These are phyloP conservation scores for Macrosiphum euphorbiae DNA, from an alignment of 2,888 invertebrate species.

Conservation along the genomic window DNA sequence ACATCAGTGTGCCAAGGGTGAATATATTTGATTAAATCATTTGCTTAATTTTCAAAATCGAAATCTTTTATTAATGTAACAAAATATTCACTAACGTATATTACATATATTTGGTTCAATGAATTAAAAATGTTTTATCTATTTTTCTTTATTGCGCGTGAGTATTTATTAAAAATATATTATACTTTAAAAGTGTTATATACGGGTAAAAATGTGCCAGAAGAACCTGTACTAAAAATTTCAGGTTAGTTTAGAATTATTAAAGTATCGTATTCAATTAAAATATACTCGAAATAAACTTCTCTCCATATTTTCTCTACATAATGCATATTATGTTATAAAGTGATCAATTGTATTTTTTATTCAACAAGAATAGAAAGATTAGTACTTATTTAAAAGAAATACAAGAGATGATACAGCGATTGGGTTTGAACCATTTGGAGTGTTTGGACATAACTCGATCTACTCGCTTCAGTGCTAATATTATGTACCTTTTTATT, in stretches of 20 bases:
- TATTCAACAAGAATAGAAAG: not conserved
- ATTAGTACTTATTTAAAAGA: not conserved
- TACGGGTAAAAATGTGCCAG: slow-evolving; percentile 28
- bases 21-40: slow-evolving; percentile 52
- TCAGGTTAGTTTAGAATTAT: slow-evolving; percentile 43
- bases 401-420: not conserved
- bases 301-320: not conserved
- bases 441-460: not conserved
- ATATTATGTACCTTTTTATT: not conserved
- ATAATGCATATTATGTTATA: not conserved
- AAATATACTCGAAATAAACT: not conserved
- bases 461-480: not conserved
- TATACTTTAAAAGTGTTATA: slow-evolving; percentile 43
- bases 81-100: not conserved
- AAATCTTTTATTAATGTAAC: not conserved
- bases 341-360: not conserved
- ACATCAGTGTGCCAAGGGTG: slow-evolving; percentile 50
- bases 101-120: slow-evolving; percentile 30
- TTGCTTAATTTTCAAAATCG: not conserved
- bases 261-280: not conserved
- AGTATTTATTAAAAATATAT: slow-evolving; percentile 33
- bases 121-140: slow-evolving; percentile 48
- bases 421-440: not conserved
- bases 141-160: slow-evolving; percentile 17
- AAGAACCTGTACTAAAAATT: slow-evolving; percentile 34